Base-by-base conservation (phyloP, 2,113 vertebrate species). In the Cyprinodon brontotheroides region DNA sequence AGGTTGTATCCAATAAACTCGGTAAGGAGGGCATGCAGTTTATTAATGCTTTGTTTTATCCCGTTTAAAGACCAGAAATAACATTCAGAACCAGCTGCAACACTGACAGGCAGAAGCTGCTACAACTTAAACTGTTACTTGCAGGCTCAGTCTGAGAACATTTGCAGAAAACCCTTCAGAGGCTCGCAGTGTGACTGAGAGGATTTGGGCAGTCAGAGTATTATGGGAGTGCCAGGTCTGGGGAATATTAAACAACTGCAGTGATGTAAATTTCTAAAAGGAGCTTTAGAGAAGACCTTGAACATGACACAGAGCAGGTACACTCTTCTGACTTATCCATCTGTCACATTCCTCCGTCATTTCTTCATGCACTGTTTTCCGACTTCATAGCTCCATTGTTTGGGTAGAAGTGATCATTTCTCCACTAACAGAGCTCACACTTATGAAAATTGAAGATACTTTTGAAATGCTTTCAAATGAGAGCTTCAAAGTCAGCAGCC, bases 201-300 rank as follows among this genome's bases (percentile, higher is more conserved):
- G 48, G 59, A 63, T 66, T 61, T n/a, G n/a, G 22, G 47, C 38
- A 0, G 72, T 47, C 20, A 40, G 47, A 12, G 63, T 63, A 14
- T 72, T 57, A 53, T 70, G 61, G 37, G 71, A 64, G 59, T 68
- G 64, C 68, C n/a, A 68, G 59, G 22, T 13, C 8, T 38, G 68
- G 63, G 53, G 67, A 81, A 68, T 67, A 59, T 75, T 70, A 72
- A 48, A 64, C 11, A 57, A 11, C 47, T 64, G 40, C 12, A 61
- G 37, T 36, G 53, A 66, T 62, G 39, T 7, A 72, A 71, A 47
- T 45, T 14, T 61, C 38, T 53, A 53, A 53, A 53, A 53, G 4
- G 48, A 57, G 66, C 4, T 17, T 60, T 20, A 47, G 39, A 53
- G 65, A 65, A 17, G 57, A 67, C 14, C 48, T n/a, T 37, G 43